phyloP scores from a whole-genome alignment of 2,113 vertebrate species.

The Macaca mulatta region DNA sequence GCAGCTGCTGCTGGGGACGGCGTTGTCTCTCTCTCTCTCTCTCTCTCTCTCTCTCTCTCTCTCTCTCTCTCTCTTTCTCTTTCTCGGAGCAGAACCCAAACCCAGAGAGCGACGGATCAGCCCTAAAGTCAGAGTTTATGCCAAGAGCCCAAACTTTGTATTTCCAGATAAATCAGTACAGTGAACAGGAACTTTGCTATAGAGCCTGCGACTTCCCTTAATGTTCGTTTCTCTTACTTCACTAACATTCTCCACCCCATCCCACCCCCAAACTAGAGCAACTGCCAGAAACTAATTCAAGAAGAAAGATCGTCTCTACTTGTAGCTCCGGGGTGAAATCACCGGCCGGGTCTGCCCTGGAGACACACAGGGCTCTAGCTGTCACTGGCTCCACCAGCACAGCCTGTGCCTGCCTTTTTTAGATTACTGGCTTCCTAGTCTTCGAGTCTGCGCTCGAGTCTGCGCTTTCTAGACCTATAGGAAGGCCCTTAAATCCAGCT shows the following conservation, averaged over 20 bases:
- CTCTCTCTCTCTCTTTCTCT: no score
- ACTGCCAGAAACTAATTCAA: not conserved
- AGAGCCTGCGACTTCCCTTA: accelerated
- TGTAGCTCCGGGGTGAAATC: not conserved
- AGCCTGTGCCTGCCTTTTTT: not conserved
- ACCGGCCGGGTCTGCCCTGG: accelerated
- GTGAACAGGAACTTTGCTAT: accelerated
- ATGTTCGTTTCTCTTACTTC: not conserved
- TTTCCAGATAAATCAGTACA: no score
- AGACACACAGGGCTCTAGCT: not conserved
- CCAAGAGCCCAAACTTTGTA: not conserved
- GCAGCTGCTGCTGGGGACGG: not conserved
- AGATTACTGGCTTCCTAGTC: not conserved
- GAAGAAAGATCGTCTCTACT: not conserved
- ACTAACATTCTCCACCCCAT: not conserved
- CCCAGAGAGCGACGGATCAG: no score
- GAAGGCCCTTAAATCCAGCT: not conserved
- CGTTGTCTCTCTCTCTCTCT: no score
- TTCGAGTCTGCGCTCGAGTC: not conserved
- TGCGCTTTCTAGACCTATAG: accelerated
- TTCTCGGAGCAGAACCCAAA: not conserved
- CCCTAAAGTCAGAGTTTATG: not conserved
- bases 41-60: no score
- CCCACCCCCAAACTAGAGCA: not conserved
- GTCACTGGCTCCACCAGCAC: not conserved